Conservation (phyloP, 2,113 vertebrate species). For the Centropus unirufus region DNA sequence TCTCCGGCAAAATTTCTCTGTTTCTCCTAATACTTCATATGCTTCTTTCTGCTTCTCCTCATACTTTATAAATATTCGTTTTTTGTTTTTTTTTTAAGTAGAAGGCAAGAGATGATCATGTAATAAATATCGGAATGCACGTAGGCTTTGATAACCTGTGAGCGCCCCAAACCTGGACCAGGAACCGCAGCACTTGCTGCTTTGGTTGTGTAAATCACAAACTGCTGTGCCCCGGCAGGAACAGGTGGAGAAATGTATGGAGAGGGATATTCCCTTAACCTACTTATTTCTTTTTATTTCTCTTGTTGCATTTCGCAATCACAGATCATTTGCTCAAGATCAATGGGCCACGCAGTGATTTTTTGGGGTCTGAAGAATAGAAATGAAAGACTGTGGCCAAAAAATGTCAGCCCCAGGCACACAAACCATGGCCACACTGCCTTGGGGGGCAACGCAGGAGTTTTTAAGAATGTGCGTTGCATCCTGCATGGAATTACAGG, state of each 20-base stretch:
- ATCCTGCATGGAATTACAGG: background rate
- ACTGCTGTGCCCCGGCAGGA: too few relatives aligned
- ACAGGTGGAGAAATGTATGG: rapidly evolving
- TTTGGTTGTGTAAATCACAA: background rate
- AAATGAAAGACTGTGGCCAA: background rate
- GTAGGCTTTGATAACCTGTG: background rate
- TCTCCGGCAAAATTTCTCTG: background rate
- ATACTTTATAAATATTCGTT: background rate
- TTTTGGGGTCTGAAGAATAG: background rate
- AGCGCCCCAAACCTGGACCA: background rate
- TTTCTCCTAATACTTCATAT: background rate
- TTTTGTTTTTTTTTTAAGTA: background rate
- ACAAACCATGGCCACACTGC: too few relatives aligned
- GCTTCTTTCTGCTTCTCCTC: background rate
- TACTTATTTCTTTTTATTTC: background rate
- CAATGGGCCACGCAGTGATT: background rate
- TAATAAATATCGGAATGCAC: background rate
- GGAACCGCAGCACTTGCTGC: background rate
- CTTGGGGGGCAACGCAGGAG: background rate
- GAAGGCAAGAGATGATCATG: background rate
- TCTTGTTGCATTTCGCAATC: background rate
- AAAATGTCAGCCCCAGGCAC: background rate
- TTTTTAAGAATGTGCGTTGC: background rate
- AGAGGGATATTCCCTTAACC: background rate
- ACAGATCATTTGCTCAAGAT: background rate